These are phyloP conservation scores for Syrphus vitripennis DNA, from an alignment of 2,888 invertebrate genomes.

Conservation along the genomic window DNA sequence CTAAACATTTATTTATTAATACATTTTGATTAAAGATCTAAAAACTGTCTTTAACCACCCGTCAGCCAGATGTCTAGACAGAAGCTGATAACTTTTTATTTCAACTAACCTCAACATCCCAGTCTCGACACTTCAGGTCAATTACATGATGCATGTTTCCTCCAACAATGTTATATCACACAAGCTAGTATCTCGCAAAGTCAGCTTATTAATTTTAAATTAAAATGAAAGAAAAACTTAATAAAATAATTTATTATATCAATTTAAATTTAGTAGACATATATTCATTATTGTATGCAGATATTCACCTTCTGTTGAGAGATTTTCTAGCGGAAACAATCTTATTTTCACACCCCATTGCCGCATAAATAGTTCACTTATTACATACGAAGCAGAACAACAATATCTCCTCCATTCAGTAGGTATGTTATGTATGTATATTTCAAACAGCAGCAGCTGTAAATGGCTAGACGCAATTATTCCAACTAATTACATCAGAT, in stretches of 20 bases:
- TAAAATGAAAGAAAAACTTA: neutral
- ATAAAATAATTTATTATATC: conserved; percentile 31
- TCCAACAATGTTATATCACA: neutral
- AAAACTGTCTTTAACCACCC: neutral
- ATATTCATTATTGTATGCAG: conserved; percentile 31
- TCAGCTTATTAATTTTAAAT: neutral
- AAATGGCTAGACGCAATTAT: conserved; percentile 68
- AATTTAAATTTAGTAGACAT: neutral
- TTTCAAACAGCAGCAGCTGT: conserved; percentile 29
- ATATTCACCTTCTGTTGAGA: conserved; percentile 57
- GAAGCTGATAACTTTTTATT: conserved; percentile 23
- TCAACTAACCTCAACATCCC: neutral
- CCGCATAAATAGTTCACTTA: neutral
- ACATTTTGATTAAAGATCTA: neutral
- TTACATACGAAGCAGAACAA: neutral
- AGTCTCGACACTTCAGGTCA: conserved; percentile 38
- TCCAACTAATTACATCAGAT: conserved; percentile 69
- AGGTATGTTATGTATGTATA: too few species aligned
- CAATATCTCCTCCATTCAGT: conserved; percentile 11
- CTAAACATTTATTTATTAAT: neutral
- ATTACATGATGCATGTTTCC: conserved; percentile 26
- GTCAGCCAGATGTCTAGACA: conserved; percentile 61
- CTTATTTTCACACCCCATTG: neutral
- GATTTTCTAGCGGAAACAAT: conserved; percentile 49
- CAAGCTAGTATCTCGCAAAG: neutral